Evolutionary conservation across 2,797 vertebrate species (phyloP).

Genomic region (Mergus octosetaceus): DNA sequence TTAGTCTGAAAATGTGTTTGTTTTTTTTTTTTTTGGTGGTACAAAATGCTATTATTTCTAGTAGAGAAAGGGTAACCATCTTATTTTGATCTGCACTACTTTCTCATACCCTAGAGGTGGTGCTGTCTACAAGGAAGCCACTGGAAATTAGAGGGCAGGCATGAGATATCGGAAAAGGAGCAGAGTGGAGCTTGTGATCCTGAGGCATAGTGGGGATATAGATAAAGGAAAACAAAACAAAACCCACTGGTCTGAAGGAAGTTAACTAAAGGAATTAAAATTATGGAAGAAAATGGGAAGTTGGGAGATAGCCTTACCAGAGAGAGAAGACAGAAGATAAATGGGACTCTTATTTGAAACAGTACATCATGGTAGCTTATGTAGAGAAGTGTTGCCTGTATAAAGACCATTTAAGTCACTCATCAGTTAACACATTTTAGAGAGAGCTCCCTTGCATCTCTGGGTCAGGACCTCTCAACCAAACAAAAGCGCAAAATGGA

Average conservation of each 20-base stretch:
- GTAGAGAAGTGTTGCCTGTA: neutral
- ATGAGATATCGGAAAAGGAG: neutral
- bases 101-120: slow-evolving; percentile 68
- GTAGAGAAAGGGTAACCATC: neutral
- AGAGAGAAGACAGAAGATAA: neutral
- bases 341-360: neutral
- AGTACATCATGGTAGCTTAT: neutral
- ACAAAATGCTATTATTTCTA: neutral
- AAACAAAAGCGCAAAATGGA: neutral
- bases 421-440: neutral
- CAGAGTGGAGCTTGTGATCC: neutral
- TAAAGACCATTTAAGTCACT: neutral
- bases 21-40: neutral
- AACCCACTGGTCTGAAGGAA: neutral
- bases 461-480: neutral
- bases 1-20: neutral
- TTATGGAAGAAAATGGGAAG: neutral
- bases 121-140: slow-evolving; percentile 40
- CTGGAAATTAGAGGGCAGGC: neutral
- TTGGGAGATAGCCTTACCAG: neutral
- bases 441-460: neutral
- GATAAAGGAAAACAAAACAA: neutral
- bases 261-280: neutral
- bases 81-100: neutral
- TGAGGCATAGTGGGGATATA: fast-evolving